A percentile compares a stretch with the other conserved stretches of the same genome.
These are phyloP conservation scores for Adelognathus sp. DNA, from an alignment of 2,888 invertebrate species.

Conservation along the genomic window DNA sequence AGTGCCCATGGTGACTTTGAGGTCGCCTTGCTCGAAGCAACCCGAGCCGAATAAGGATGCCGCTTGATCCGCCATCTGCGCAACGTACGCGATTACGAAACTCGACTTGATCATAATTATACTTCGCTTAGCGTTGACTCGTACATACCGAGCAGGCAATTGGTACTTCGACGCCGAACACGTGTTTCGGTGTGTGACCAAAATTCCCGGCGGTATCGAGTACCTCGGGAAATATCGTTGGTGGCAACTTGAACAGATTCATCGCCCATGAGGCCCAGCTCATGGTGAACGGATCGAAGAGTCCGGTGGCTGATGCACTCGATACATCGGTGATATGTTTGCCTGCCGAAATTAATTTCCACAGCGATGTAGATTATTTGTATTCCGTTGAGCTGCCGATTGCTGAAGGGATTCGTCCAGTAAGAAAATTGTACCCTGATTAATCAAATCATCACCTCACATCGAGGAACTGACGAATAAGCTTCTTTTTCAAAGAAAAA, in stretches of 20 bases:
- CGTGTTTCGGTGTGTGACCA: slow-evolving; percentile 85
- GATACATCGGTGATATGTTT: slow-evolving; percentile 93
- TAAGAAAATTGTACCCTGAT: too few species aligned
- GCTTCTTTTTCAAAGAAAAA: too few species aligned
- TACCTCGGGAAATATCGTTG: slow-evolving; percentile 89
- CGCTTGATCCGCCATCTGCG: slow-evolving; percentile 92
- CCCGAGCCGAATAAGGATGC: slow-evolving; percentile 95
- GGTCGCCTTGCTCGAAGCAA: slow-evolving; percentile 89
- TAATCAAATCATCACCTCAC: too few species aligned
- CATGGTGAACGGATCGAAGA: slow-evolving; percentile 96
- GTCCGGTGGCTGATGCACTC: slow-evolving; percentile 94
- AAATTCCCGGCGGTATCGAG: slow-evolving; percentile 90
- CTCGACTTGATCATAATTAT: not conserved
- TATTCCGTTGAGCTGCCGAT: too few species aligned
- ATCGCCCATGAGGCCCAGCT: slow-evolving; percentile 91
- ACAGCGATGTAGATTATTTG: too few species aligned
- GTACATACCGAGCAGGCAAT: slow-evolving; percentile 89
- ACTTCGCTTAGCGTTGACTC: slow-evolving; percentile 6
- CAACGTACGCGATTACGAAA: not conserved
- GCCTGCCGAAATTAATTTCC: slow-evolving; percentile 60
- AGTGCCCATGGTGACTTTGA: slow-evolving; percentile 95
- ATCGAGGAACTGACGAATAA: too few species aligned
- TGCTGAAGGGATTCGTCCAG: too few species aligned
- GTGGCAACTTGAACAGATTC: slow-evolving; percentile 88
- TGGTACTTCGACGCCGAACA: slow-evolving; percentile 90